Base-by-base conservation (phyloP, 1,140 invertebrate species). In the Temnothorax curvispinosus region DNA sequence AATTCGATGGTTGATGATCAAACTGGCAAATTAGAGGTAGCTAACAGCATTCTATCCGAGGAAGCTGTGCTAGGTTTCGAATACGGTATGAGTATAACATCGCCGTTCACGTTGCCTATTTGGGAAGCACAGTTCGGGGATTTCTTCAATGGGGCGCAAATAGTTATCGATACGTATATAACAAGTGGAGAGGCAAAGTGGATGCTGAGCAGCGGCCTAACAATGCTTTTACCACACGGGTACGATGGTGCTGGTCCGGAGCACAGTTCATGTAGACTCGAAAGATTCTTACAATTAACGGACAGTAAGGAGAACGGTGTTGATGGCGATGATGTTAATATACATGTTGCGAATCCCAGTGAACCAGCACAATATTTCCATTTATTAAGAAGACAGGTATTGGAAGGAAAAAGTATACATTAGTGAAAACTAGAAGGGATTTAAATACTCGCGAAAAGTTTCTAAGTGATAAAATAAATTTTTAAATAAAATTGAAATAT, bases 51-150 rank as follows among this genome's bases (percentile, higher is more conserved):
- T 89, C 94, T 99, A 56, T 99, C 99, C 0, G 99, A 99, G 96
- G 99, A 99, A 96, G 99, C 99, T 0, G 99, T 99, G n/a, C 94
- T 99, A 50, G 99, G 97, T 0, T 99, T 97, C 94, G 99, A 99
- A 94, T 99, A 99, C 94, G 98, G 98, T 56, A 96, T 97, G 92
- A 97, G 97, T 90, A 97, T 96, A 96, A 96, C 82, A 95, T 97
- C 95, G 97, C 98, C 93, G 95, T 97, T 47, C 97, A 99, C 94
- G 87, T 96, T 99, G 18, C 96, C 97, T 8, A 97, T 99, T 60
- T 99, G 99, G 99, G 99, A 99, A 95, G 99, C 99, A 2, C 99
- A 99, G 94, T 99, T 99, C 94, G 99, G 99, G 0, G 99, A 99
- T 93, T 98, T 98, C 94, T 99, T 99, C 95, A 99, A 99, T 94